These are phyloP conservation scores for Gryllus longicercus DNA, from an alignment of 2,888 invertebrate genomes.

Conservation along the genomic window DNA sequence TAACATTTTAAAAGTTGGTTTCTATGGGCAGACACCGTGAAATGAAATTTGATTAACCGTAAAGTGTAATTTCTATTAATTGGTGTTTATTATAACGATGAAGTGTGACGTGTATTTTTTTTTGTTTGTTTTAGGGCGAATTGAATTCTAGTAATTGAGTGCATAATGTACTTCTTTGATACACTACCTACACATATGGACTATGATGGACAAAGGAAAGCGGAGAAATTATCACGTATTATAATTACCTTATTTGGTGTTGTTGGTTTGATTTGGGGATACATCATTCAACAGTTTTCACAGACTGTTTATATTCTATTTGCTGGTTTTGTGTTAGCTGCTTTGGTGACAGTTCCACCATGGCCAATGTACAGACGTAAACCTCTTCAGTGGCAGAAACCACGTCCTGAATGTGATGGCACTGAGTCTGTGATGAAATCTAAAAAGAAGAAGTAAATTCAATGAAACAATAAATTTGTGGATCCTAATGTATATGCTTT, in stretches of 20 bases:
- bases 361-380: slow-evolving; percentile 92
- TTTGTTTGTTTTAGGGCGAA: no score
- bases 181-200: slow-evolving; percentile 52
- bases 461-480: neutral
- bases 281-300: slow-evolving; percentile 91
- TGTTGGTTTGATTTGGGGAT: slow-evolving; percentile 89
- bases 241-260: slow-evolving; percentile 86
- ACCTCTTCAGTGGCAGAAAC: slow-evolving; percentile 86
- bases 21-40: no score
- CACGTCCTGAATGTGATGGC: slow-evolving; percentile 50
- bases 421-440: slow-evolving; percentile 44
- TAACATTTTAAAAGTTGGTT: no score
- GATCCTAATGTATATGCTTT: no score
- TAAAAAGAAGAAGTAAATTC: slow-evolving; percentile 52
- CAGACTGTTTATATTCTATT: slow-evolving; percentile 90
- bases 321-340: slow-evolving; percentile 84
- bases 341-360: slow-evolving; percentile 86
- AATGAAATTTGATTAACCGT: no score
- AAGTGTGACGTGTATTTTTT: no score
- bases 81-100: no score
- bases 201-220: slow-evolving; percentile 85
- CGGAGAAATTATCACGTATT: slow-evolving; percentile 83
- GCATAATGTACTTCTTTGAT: neutral
- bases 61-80: no score
- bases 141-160: no score